These are phyloP conservation scores for Rana temporaria DNA, from an alignment of 2,113 vertebrate species.

Conservation along the genomic window DNA sequence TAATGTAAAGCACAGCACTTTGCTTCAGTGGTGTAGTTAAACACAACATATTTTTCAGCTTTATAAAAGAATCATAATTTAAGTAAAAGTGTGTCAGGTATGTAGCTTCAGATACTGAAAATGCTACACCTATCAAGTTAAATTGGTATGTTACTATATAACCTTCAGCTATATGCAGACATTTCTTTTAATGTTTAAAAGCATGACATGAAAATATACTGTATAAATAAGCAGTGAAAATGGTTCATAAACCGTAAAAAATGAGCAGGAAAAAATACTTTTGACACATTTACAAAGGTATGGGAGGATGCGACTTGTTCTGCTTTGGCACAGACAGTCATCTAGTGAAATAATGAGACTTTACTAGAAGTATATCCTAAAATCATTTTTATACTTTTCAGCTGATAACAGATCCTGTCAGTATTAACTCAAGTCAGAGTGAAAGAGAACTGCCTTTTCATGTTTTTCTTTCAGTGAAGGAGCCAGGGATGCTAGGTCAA, in stretches of 20 bases:
- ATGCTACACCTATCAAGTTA: neutral
- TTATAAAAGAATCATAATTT: neutral
- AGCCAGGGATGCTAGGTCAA: too few species aligned
- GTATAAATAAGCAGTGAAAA: neutral
- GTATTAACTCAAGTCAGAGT: neutral
- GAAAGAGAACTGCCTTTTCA: neutral
- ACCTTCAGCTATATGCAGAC: neutral
- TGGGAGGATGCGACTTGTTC: neutral
- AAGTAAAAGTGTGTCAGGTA: neutral
- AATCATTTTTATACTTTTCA: neutral
- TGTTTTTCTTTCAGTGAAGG: neutral
- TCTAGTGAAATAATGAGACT: conserved; percentile 6
- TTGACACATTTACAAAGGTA: neutral
- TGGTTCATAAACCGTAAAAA: neutral
- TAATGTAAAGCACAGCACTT: neutral
- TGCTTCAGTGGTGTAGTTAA: neutral
- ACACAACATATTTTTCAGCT: neutral
- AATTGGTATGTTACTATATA: neutral
- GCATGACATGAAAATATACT: neutral
- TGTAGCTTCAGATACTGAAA: neutral
- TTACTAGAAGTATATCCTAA: neutral
- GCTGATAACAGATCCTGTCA: neutral
- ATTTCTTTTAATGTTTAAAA: neutral
- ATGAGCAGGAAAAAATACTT: neutral
- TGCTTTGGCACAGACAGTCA: neutral